Base-by-base conservation (phyloP, 35 echinoderm and acorn worm genomes). In the Strongylocentrotus purpuratus region DNA sequence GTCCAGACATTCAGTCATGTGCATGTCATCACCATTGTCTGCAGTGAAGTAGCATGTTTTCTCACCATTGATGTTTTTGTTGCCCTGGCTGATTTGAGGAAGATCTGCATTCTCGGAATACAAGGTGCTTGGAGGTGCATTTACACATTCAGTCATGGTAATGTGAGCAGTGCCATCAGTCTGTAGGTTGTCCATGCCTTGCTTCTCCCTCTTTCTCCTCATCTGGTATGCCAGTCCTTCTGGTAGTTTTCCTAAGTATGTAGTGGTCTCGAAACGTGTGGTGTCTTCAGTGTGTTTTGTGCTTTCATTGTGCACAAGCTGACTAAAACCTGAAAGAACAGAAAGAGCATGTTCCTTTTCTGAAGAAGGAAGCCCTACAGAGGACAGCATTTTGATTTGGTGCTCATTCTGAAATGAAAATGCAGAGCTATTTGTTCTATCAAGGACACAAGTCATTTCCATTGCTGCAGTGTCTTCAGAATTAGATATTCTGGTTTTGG, bases 91-190 rank as follows among this genome's bases (percentile, higher is more conserved):
- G 50, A 55, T 55, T 78, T 22, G 20, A 78, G 65, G 65, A 78
- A 28, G 22, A 78, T 22, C 65, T 78, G 65, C 22, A n/a, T 78
- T 22, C 28, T 78, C 33, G 5, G n/a, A 31, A 25, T 20, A 45
- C 9, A 31, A 89, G 18, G 33, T 88, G 13, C 87, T 41, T 88
- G 87, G 32, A 89, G 32, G 78, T 86, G n/a, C n/a, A 50, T 92
- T 85, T 31, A 96, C 61, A 58, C 95, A 96, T 33, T 93, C 85
- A 31, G 95, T 94, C 86, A 94, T 46, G 55, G 94, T 94, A 94
- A 96, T 96, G 85, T 85, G 47, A 48, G 94, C 96, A 46, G 93
- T 92, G 59, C 94, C 92, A 61, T 94, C 96, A 41, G 2, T 94
- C 58, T 86, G 47, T 18, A 32, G 25, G 61, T 60, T 86, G 92